Base-by-base conservation (phyloP, 2,888 invertebrate species). In the Andrena camellia region DNA sequence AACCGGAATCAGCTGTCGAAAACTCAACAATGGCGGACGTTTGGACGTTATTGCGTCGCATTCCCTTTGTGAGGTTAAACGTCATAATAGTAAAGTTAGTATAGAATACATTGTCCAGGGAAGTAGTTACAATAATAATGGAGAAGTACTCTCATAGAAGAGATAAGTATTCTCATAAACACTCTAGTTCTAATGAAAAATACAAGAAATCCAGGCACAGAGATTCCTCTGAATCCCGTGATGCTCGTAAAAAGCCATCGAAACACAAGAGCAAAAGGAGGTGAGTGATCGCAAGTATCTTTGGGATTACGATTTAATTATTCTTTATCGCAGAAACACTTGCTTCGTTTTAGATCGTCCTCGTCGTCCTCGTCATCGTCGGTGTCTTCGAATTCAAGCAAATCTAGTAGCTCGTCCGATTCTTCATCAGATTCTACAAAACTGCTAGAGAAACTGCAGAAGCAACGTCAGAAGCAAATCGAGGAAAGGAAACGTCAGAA, bases 371-470 rank as follows among this genome's bases (percentile, higher is more conserved):
- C 84, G 1, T 70, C 85, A 0, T 86, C 85, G 3, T 86, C 89
- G 1, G 85, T 85, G 0, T 81, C 89, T 1, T 85, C 92, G 0
- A 90, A 90, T 8, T 90, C 91, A 1, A 88, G 81, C 2, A 82
- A 78, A 1, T 91, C 89, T 6, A 88, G 83, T 6, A 84, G 13
- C 6, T 92, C 92, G 1, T 92, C 93, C 0, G 88, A 88, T 81
- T 95, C 95, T 29, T 95, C 95, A 5, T 95, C 95, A 66, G 94
- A 95, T 84, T 96, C 96, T 13, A 92, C 97, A 0, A 96, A 96
- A 90, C 92, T 98, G 31, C 92, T 98, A 84, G 95, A 97, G 91
- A 95, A 96, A 88, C 94, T 98, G 20, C 97, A 97, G 90, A 96
- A 96, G 0, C 97, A 97, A 89, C 94, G 97, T 0, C 88, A 96